Evolutionary conservation across 2,888 invertebrate species (phyloP), one percentile per base, ranked within the genome.

Genomic region (Cryptosula pallasiana): DNA sequence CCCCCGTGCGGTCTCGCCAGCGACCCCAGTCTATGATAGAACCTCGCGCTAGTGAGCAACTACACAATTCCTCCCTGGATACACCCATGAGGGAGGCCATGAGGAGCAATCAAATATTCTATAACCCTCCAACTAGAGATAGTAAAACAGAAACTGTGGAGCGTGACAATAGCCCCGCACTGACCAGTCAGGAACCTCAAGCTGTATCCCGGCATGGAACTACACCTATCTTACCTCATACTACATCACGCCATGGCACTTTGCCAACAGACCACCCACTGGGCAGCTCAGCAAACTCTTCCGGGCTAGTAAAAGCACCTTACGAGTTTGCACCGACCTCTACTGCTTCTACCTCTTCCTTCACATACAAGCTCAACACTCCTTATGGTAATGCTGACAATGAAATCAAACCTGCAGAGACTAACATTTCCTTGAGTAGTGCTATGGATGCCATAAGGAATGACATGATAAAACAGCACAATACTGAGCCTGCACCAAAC

Each of bases 1-100:
- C 63, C 2, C 63, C 63, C 32, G 9, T 32, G 27, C 25, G 63
- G 27, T 5, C 13, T 25, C 20, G 32, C 5, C 63, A 63, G 32
- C 20, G 63, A 32, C 63, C 63, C 13, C 63, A 63, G 3, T 63
- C 63, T 27, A 63, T 63, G 63, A 63, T 63, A 13, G 63, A 63
- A n/a, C 13, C 45, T 13, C 20, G 45, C 45, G 5, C 45, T 45
- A 20, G 45, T 45, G 45, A 20, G 5, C n/a, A n/a, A n/a, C 5
- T 45, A 45, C 45, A 45, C 20, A 20, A 63, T 5, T 2, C 32
- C n/a, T 29, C 32, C 29, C 3, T 13, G 2, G 32, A 27, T n/a
- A 27, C 63, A 5, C 32, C 63, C 2, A 63, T 63, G 20, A 32
- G 63, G 3, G 27, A 63, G 9, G 63, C 32, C 5, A 5, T 63